These are phyloP conservation scores for Timandra comae DNA, from an alignment of 2,888 invertebrate species.

Conservation along the genomic window DNA sequence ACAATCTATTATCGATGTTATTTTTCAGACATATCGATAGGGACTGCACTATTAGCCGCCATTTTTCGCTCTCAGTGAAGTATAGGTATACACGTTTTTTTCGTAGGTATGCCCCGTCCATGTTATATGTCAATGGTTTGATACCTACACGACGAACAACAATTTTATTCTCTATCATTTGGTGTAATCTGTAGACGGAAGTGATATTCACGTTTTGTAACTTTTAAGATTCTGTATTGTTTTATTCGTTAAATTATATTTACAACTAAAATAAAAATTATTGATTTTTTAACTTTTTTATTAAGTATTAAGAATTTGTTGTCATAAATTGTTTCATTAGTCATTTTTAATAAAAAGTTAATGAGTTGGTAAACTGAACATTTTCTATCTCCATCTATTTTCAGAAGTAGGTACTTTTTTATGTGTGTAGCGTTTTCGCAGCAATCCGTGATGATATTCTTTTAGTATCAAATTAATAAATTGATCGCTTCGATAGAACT, in stretches of 20 bases:
- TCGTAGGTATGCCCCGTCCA: no score
- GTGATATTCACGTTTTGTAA: conserved; percentile 2
- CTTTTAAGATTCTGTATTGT: background rate
- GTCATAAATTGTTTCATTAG: background rate
- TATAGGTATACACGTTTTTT: no score
- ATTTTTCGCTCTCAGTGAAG: no score
- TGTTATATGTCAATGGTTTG: no score
- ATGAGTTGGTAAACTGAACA: conserved; percentile 58
- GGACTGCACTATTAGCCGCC: no score
- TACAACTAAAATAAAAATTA: background rate
- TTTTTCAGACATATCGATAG: no score
- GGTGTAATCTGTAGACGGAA: conserved; percentile 15
- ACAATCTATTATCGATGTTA: no score
- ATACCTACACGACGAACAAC: no score
- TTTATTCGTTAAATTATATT: background rate
- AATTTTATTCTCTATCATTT: conserved; percentile 3
- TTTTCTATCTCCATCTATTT: conserved; percentile 82
- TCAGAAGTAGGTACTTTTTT: conserved; percentile 83
- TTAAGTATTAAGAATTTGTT: background rate
- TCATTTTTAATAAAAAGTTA: conserved; percentile 32
- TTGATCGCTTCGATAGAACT: conserved; percentile 66
- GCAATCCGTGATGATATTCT: conserved; percentile 81
- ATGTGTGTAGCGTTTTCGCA: conserved; percentile 78
- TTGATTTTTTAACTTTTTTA: conserved; percentile 2
- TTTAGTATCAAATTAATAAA: conserved; percentile 75